Evolutionary conservation across 1,140 invertebrate genomes (phyloP).

Genomic region (Pseudomyrmex gracilis): DNA sequence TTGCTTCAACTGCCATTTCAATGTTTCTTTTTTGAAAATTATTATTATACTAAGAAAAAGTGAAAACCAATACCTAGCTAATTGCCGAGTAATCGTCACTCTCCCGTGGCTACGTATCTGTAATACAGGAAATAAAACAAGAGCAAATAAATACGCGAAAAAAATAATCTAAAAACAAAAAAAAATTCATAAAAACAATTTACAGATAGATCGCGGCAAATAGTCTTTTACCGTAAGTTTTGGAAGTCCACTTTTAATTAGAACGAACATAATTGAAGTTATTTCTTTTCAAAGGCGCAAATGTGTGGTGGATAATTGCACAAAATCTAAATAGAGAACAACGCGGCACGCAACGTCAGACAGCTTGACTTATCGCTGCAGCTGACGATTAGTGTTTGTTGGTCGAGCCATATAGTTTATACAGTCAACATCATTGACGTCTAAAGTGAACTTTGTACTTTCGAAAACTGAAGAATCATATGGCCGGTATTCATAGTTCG

Average conservation of each 20-base stretch:
- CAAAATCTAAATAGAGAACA: neutral
- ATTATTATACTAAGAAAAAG: conserved; percentile 20
- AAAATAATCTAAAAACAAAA: neutral
- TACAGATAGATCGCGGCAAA: neutral
- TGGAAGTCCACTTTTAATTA: neutral
- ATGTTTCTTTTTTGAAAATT: too few species aligned
- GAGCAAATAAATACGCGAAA: conserved; percentile 6
- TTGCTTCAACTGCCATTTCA: too few species aligned
- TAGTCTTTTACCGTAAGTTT: conserved; percentile 16
- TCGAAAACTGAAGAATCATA: too few species aligned
- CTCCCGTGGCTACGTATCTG: conserved; percentile 33
- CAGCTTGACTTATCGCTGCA: too few species aligned
- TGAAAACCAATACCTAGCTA: conserved; percentile 57
- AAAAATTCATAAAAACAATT: neutral
- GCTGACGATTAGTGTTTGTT: too few species aligned
- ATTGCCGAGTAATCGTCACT: conserved; percentile 26
- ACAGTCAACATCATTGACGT: too few species aligned
- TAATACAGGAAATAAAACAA: conserved; percentile 39
- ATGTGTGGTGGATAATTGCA: neutral
- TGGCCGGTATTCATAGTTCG: too few species aligned
- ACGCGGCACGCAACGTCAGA: too few species aligned
- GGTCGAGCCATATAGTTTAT: too few species aligned
- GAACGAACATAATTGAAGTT: neutral
- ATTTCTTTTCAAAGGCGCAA: neutral
- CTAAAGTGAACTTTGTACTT: too few species aligned